Conservation (phyloP, 2,113 vertebrate genomes). For the Sorex araneus region DNA sequence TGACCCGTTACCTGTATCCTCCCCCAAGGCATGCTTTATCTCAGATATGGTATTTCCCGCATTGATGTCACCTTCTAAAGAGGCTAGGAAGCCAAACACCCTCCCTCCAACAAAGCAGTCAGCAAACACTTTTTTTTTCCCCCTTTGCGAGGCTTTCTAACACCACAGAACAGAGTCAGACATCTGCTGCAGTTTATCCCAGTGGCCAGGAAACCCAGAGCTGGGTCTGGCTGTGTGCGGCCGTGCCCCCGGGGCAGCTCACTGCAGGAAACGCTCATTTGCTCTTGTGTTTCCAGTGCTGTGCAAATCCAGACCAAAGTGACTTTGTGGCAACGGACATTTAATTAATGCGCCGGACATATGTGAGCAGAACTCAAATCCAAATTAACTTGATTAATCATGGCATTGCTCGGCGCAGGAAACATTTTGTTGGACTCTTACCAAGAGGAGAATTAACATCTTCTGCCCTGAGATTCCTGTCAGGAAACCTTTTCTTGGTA, state of each 20-base stretch:
- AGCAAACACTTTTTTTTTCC: neutral
- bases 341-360: conserved; percentile 62
- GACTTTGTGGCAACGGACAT: conserved; percentile 67
- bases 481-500: conserved; percentile 46
- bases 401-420: conserved; percentile 38
- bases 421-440: conserved; percentile 54
- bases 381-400: conserved; percentile 68
- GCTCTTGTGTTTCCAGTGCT: conserved; percentile 37
- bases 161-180: neutral
- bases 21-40: neutral
- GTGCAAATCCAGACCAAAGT: conserved; percentile 61
- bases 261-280: conserved; percentile 51
- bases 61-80: neutral
- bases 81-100: neutral
- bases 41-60: neutral
- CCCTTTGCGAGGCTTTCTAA: neutral
- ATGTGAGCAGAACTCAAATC: conserved; percentile 54
- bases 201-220: neutral
- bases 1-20: conserved; percentile 11
- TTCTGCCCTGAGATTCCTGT: conserved; percentile 67
- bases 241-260: neutral
- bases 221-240: neutral
- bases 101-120: neutral
- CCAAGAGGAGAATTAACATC: conserved; percentile 51
- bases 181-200: neutral